A percentile compares a stretch with the other conserved stretches of the same genome.
Conservation (phyloP, 2,797 vertebrate species). For the Lithobates sylvaticus region DNA sequence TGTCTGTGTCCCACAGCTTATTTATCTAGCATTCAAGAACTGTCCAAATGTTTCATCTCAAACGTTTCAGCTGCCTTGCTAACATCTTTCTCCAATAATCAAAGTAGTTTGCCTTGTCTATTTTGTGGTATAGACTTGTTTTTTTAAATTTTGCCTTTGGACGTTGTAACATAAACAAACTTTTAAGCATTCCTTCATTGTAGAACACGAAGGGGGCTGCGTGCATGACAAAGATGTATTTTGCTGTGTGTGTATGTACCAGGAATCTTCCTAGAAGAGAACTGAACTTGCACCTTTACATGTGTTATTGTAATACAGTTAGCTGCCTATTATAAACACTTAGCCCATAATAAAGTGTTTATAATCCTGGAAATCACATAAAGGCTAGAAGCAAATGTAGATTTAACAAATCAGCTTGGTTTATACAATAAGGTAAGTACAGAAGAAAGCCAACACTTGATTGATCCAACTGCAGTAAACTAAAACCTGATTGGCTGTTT, state of each 20-base stretch:
- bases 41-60: constrained; percentile 8
- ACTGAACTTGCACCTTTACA: not conserved
- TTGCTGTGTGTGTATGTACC: not conserved
- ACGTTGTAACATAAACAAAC: constrained; percentile 21
- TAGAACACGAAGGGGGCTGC: not conserved
- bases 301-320: constrained; percentile 10
- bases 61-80: not conserved
- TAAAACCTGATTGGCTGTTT: not conserved
- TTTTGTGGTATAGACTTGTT: constrained; percentile 5
- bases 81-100: constrained; percentile 10
- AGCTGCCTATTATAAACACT: constrained; percentile 23
- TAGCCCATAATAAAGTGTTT: constrained; percentile 36
- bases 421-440: not conserved
- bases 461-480: not conserved
- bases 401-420: not conserved
- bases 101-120: not conserved
- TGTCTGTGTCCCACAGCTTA: constrained; percentile 13
- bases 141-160: constrained; percentile 16
- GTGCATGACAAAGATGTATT: not conserved
- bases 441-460: not conserved
- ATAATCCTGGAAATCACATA: constrained; percentile 37
- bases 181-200: not conserved
- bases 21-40: constrained; percentile 28
- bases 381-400: not conserved
- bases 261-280: not conserved